phyloP scores from a whole-genome alignment of 2,888 invertebrate genomes.

The Morpho achilles region DNA sequence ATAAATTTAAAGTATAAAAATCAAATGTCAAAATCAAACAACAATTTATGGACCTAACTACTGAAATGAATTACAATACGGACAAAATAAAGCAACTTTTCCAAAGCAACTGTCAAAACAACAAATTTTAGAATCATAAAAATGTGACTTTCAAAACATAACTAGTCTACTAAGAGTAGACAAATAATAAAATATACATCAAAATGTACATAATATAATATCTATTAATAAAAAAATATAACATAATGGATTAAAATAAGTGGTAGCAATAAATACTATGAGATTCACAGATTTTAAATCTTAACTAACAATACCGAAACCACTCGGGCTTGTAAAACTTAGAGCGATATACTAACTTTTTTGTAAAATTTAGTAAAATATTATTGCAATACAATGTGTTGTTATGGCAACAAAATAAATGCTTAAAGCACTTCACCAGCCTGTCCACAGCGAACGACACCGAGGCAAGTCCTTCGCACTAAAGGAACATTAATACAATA shows the following conservation, averaged over 20 bases:
- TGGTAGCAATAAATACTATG: conserved; percentile 79
- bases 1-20: conserved; percentile 47
- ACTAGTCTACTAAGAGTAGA: conserved; percentile 64
- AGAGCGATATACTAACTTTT: conserved; percentile 66
- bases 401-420: conserved; percentile 81
- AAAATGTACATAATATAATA: conserved; percentile 79
- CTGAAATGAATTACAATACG: conserved; percentile 57
- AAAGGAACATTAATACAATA: conserved; percentile 71
- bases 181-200: conserved; percentile 79
- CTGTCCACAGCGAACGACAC: conserved; percentile 69
- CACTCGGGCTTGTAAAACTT: conserved; percentile 69
- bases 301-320: conserved; percentile 77
- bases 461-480: conserved; percentile 72
- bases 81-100: conserved; percentile 55
- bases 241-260: conserved; percentile 75
- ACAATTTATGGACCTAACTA: conserved; percentile 57
- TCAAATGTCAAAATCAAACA: conserved; percentile 52
- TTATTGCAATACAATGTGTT: conserved; percentile 78
- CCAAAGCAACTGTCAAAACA: conserved; percentile 68
- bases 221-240: conserved; percentile 73
- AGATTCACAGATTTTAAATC: conserved; percentile 79
- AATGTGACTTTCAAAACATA: conserved; percentile 71
- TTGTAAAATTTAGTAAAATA: conserved; percentile 78
- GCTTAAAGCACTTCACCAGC: conserved; percentile 79
- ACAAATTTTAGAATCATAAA: conserved; percentile 74